These are phyloP conservation scores for Ellobium chinense DNA, from an alignment of 2,888 invertebrate genomes.

Conservation along the genomic window DNA sequence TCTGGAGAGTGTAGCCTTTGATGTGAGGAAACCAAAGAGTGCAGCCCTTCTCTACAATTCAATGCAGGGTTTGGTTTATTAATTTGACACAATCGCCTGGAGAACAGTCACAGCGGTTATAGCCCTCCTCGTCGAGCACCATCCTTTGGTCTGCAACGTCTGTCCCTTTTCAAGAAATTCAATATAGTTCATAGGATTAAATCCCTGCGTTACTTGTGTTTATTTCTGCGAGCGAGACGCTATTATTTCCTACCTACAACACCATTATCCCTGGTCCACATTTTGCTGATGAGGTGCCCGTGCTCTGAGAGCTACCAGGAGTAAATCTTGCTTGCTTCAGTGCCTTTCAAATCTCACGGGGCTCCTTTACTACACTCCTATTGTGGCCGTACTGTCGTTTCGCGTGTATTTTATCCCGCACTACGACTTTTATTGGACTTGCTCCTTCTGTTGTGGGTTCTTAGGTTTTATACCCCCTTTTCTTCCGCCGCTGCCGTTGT, in stretches of 20 bases:
- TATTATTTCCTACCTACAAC: background rate
- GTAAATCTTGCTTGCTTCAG: background rate
- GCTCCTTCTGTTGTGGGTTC: background rate
- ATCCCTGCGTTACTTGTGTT: background rate
- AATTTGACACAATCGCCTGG: background rate
- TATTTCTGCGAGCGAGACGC: background rate
- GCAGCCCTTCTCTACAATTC: background rate
- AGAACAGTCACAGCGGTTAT: background rate
- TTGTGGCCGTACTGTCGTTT: background rate
- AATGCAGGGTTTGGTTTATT: background rate
- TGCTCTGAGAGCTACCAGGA: background rate
- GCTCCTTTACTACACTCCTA: background rate
- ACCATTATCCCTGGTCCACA: background rate
- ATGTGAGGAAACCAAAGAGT: background rate
- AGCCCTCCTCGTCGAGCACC: background rate
- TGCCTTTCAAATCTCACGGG: background rate
- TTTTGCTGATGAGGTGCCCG: background rate
- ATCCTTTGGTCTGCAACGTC: background rate
- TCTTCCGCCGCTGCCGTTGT: background rate
- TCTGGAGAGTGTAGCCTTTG: background rate
- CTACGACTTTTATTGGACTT: background rate
- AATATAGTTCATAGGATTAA: background rate
- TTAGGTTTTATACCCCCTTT: no score
- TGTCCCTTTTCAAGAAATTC: background rate
- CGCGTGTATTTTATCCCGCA: background rate